Conservation (phyloP, 2,113 vertebrate species). For the Machaerirhynchus nigripectus region DNA sequence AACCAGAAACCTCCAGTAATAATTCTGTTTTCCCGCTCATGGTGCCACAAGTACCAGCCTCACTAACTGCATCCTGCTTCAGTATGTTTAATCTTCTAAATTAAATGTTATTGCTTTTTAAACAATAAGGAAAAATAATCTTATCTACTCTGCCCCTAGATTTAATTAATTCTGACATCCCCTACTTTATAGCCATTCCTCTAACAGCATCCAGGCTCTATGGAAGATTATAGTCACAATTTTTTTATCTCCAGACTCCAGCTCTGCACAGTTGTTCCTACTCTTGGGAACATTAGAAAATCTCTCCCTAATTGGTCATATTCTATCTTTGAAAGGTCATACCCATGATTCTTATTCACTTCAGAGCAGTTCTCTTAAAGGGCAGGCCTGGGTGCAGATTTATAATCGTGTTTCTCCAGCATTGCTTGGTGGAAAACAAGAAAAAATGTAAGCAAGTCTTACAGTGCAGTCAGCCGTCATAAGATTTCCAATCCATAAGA, state of each 20-base stretch:
- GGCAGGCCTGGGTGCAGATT: background rate
- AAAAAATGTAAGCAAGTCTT: background rate
- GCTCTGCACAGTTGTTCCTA: background rate
- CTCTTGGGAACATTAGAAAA: background rate
- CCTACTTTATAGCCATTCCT: background rate
- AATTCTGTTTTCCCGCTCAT: background rate
- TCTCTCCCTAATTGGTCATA: conserved; percentile 27
- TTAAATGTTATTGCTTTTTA: background rate
- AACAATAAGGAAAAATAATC: background rate
- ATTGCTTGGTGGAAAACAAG: background rate
- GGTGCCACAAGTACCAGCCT: background rate
- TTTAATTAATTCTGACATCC: background rate
- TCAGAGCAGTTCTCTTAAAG: conserved; percentile 7
- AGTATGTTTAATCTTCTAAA: background rate
- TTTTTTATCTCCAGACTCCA: background rate
- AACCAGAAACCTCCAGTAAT: background rate
- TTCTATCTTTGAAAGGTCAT: conserved; percentile 36
- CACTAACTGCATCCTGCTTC: background rate
- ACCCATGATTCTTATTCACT: conserved; percentile 18
- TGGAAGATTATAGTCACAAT: background rate
- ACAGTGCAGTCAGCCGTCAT: background rate
- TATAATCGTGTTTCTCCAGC: background rate
- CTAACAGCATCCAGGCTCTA: background rate
- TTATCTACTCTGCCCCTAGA: background rate
- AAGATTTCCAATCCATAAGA: background rate